Conservation (phyloP, 2,888 invertebrate species). For the Sipha maydis region DNA sequence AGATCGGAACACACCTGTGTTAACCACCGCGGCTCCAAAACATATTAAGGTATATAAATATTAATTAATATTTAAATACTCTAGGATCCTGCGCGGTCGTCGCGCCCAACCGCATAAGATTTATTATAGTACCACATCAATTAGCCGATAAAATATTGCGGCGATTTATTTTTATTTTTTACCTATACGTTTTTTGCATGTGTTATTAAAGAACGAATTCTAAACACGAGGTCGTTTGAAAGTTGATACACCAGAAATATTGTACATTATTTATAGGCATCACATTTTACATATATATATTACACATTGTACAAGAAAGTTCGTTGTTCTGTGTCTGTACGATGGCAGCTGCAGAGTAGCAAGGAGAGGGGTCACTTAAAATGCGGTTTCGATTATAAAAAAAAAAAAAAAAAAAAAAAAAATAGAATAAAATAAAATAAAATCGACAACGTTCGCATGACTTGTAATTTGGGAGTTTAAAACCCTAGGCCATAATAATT, state of each 20-base stretch:
- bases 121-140: neutral
- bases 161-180: neutral
- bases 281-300: neutral
- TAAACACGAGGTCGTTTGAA: conserved; percentile 36
- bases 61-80: conserved; percentile 5
- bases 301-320: conserved; percentile 1
- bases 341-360: neutral
- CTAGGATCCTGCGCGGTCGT: neutral
- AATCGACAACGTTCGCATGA: conserved; percentile 5
- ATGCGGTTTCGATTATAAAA: neutral
- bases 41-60: neutral
- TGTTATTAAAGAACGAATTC: conserved; percentile 13
- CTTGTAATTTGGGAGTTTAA: conserved; percentile 23
- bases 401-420: neutral
- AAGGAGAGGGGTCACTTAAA: neutral
- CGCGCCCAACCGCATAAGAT: neutral
- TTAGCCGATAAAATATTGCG: neutral
- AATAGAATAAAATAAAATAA: neutral
- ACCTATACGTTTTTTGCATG: neutral
- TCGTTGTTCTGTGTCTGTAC: neutral
- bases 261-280: neutral
- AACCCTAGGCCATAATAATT: conserved; percentile 48
- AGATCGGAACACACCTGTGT: neutral
- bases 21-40: neutral
- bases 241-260: conserved; percentile 12